Percentiles rank a stretch among this genome's conserved stretches.
These are phyloP conservation scores for Toxotes lorentzi DNA, from an alignment of 2,797 vertebrate genomes.

Conservation along the genomic window DNA sequence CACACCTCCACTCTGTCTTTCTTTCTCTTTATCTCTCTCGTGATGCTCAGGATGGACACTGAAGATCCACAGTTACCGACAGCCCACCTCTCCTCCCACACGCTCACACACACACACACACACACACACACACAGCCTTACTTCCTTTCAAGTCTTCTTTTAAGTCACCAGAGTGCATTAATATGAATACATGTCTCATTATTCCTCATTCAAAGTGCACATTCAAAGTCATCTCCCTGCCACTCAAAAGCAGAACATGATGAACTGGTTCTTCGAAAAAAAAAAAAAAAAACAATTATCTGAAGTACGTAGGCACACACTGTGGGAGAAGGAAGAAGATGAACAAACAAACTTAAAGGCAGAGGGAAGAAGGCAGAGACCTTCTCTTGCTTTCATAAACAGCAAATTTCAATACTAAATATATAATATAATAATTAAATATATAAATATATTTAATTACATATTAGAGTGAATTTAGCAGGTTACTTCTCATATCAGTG, in stretches of 20 bases:
- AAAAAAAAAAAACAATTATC: constrained; percentile 22
- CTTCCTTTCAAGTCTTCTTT: constrained; percentile 63
- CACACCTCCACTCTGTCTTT: constrained; percentile 18
- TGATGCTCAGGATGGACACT: constrained; percentile 42
- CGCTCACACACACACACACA: constrained; percentile 11
- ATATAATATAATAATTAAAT: too few species aligned
- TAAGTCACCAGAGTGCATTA: constrained; percentile 40
- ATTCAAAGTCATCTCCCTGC: constrained; percentile 35
- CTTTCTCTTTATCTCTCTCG: constrained; percentile 21
- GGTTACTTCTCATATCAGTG: neutral
- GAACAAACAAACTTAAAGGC: neutral
- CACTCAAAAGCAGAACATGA: constrained; percentile 22
- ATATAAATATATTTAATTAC: too few species aligned
- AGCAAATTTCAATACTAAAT: constrained; percentile 4
- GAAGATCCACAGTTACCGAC: constrained; percentile 20
- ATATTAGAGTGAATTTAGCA: neutral
- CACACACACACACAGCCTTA: constrained; percentile 22
- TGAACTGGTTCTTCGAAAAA: constrained; percentile 14
- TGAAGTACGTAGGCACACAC: neutral
- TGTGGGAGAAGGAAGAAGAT: constrained; percentile 1
- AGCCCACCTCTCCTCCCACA: constrained; percentile 49
- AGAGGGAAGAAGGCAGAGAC: neutral
- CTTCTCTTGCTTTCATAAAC: constrained; percentile 17
- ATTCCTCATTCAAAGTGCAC: constrained; percentile 42
- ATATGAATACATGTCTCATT: constrained; percentile 60